Conservation (phyloP, 2,797 vertebrate species). For the Loriculus beryllinus region DNA sequence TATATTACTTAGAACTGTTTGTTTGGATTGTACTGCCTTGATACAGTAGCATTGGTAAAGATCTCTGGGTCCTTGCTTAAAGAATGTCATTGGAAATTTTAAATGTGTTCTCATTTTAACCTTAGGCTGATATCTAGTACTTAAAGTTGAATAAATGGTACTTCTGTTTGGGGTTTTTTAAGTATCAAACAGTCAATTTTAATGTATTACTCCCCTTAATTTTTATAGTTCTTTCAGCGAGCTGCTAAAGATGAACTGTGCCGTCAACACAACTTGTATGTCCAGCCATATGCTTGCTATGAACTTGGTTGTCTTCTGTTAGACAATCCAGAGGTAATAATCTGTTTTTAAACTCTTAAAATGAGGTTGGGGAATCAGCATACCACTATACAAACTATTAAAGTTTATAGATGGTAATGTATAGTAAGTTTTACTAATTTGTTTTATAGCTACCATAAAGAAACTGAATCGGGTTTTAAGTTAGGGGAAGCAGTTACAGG, state of each 20-base stretch:
- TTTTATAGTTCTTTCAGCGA: constrained; percentile 87
- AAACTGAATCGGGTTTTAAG: neutral
- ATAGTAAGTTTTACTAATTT: neutral
- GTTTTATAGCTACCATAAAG: neutral
- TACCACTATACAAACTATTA: neutral
- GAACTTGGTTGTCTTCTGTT: constrained; percentile 93
- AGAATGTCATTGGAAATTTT: neutral
- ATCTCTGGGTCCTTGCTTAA: neutral
- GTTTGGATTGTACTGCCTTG: neutral
- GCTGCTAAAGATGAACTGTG: constrained; percentile 90
- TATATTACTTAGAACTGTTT: neutral
- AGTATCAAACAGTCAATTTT: neutral
- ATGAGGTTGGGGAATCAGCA: neutral
- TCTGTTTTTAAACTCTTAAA: neutral
- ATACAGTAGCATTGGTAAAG: neutral
- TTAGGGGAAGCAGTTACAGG: neutral
- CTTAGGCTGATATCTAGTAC: neutral
- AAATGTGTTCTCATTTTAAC: neutral
- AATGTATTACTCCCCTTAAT: neutral
- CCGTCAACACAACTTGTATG: constrained; percentile 87
- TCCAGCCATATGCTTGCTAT: constrained; percentile 96
- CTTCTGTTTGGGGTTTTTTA: neutral
- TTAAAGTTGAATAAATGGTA: neutral
- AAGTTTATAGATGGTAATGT: neutral
- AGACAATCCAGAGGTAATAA: constrained; percentile 85